Evolutionary conservation across 2,113 vertebrate species (phyloP).

Genomic region (Alethe castanea): DNA sequence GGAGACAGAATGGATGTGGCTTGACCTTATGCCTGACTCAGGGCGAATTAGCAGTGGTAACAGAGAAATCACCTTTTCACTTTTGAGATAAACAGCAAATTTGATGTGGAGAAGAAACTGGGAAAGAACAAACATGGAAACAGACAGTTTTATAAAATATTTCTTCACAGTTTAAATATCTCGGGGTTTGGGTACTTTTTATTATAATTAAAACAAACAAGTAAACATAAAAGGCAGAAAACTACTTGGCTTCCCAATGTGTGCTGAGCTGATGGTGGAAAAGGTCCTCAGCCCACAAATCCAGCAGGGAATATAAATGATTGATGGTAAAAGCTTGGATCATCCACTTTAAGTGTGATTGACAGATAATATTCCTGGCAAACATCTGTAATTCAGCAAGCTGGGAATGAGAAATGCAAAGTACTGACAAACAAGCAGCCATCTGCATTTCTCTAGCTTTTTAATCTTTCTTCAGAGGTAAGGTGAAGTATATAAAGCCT

Average conservation of each 20-base stretch:
- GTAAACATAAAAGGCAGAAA: background rate
- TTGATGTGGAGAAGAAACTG: background rate
- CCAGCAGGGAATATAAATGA: background rate
- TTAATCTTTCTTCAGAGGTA: background rate
- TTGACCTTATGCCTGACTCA: background rate
- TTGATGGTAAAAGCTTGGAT: constrained; percentile 48
- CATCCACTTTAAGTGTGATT: constrained; percentile 27
- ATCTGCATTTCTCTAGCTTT: constrained; percentile 21
- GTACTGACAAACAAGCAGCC: background rate
- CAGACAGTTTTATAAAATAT: background rate
- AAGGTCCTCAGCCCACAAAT: background rate
- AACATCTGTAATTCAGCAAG: constrained; percentile 8
- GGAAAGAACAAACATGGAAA: background rate
- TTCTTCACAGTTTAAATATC: background rate
- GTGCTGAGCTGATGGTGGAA: background rate
- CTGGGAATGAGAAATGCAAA: constrained; percentile 8
- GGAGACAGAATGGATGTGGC: background rate
- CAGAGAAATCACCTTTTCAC: background rate
- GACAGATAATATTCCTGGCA: background rate
- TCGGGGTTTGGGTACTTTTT: background rate
- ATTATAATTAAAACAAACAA: background rate
- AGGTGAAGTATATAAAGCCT: background rate
- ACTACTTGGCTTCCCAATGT: background rate
- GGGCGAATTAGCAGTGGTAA: background rate
- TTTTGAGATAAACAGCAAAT: background rate